phyloP scores from a whole-genome alignment of 2,113 vertebrate genomes.

The Okapia johnstoni region DNA sequence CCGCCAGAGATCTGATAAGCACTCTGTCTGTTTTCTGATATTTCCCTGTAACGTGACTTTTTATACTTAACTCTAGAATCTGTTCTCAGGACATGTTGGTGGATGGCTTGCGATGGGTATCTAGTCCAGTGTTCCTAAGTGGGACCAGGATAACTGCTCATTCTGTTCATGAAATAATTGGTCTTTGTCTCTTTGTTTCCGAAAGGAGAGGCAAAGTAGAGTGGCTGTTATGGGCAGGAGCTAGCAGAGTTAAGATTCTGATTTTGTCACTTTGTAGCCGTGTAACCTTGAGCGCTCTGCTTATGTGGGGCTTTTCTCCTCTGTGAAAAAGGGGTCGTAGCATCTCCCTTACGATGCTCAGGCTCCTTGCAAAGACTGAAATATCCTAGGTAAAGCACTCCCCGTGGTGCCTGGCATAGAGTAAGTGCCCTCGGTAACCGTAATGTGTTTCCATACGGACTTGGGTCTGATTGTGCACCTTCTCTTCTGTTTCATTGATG shows the following conservation, averaged over 20 bases:
- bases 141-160: not conserved
- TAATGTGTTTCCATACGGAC: fast-evolving
- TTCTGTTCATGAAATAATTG: not conserved
- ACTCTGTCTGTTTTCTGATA: slow-evolving; percentile 40
- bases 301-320: not conserved
- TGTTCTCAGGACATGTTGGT: not conserved
- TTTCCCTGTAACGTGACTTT: slow-evolving; percentile 1
- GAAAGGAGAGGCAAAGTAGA: not conserved
- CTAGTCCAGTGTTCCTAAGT: not conserved
- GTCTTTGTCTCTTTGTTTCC: slow-evolving; percentile 39
- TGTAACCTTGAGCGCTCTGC: not conserved
- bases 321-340: not conserved
- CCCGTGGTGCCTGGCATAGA: fast-evolving
- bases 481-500: not conserved
- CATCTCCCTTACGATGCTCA: not conserved
- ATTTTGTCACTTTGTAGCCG: not conserved
- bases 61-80: slow-evolving; percentile 48
- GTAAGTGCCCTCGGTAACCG: not conserved
- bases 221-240: not conserved
- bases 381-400: fast-evolving
- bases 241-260: not conserved
- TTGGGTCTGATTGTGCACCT: not conserved
- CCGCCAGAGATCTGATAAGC: slow-evolving; percentile 54
- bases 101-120: not conserved
- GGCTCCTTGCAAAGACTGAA: not conserved